A percentile compares a stretch with the other conserved stretches of the same genome.
phyloP scores from a whole-genome alignment of 2,888 invertebrate genomes.

The Parochlus steinenii region DNA sequence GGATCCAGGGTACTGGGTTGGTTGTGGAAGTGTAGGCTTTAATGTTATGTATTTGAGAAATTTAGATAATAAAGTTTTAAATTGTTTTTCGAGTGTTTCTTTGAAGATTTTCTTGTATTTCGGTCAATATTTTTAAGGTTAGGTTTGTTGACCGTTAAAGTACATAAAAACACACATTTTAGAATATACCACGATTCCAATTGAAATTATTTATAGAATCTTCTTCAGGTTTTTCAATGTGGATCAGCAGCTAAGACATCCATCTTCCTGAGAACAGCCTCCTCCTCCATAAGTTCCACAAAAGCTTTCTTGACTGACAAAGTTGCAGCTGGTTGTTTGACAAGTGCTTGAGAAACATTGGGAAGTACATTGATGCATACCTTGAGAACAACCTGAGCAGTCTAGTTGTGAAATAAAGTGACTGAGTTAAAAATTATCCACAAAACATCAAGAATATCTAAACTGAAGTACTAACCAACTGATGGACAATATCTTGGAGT shows the following conservation, averaged over 20 bases:
- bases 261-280: constrained; percentile 2
- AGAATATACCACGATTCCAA: constrained; percentile 13
- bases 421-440: neutral
- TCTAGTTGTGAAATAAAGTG: neutral
- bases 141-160: too few species aligned
- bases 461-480: constrained; percentile 1
- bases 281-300: constrained; percentile 3
- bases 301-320: constrained; percentile 1
- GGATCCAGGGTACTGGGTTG: too few species aligned
- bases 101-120: neutral
- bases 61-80: neutral
- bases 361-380: constrained; percentile 3
- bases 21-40: too few species aligned
- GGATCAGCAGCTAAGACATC: too few species aligned
- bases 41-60: too few species aligned
- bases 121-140: neutral
- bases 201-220: too few species aligned
- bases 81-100: neutral
- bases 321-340: neutral
- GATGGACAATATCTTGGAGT: constrained; percentile 1
- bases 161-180: constrained; percentile 14
- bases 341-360: constrained; percentile 9
- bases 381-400: constrained; percentile 6
- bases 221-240: too few species aligned
- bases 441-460: too few species aligned